Percentiles rank a stretch among this genome's conserved stretches.
phyloP scores from a whole-genome alignment of 2,113 vertebrate species.

The Planiliza haematocheilus region DNA sequence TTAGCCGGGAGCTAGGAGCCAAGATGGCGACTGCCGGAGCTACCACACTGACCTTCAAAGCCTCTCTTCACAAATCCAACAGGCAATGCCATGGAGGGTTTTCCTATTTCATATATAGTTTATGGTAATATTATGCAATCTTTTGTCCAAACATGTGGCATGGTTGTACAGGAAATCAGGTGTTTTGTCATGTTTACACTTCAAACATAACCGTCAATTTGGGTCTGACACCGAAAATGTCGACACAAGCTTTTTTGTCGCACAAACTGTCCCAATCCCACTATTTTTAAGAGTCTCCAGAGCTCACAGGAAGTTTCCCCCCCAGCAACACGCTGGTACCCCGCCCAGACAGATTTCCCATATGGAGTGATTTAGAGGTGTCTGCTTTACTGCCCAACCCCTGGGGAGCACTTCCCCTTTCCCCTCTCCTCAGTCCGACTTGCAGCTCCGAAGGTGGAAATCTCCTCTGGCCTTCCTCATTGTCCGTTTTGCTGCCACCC shows the following conservation, averaged over 20 bases:
- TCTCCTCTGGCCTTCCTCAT: slow-evolving; percentile 63
- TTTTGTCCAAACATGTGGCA: not conserved
- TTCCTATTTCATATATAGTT: too few relatives aligned
- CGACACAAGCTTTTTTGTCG: slow-evolving; percentile 40
- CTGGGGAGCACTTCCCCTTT: slow-evolving; percentile 72
- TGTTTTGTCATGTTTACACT: slow-evolving; percentile 1
- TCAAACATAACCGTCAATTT: not conserved
- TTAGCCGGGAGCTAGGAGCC: too few relatives aligned
- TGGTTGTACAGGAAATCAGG: not conserved
- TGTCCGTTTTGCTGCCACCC: slow-evolving; percentile 66
- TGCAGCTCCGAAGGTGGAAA: slow-evolving; percentile 54
- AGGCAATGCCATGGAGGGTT: too few relatives aligned
- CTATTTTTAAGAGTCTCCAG: slow-evolving; percentile 56
- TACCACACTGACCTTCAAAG: too few relatives aligned
- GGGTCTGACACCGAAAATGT: slow-evolving; percentile 25
- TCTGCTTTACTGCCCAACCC: slow-evolving; percentile 66
- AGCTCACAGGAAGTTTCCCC: slow-evolving; percentile 71
- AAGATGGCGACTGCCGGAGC: too few relatives aligned
- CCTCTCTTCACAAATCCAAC: too few relatives aligned
- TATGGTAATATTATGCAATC: too few relatives aligned
- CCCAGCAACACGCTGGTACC: slow-evolving; percentile 43
- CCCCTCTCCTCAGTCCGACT: slow-evolving; percentile 46
- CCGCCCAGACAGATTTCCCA: slow-evolving; percentile 74
- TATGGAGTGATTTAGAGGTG: slow-evolving; percentile 83
- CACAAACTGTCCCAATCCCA: slow-evolving; percentile 37